Conservation (phyloP, 2,888 invertebrate genomes). For the Machimus rusticus region DNA sequence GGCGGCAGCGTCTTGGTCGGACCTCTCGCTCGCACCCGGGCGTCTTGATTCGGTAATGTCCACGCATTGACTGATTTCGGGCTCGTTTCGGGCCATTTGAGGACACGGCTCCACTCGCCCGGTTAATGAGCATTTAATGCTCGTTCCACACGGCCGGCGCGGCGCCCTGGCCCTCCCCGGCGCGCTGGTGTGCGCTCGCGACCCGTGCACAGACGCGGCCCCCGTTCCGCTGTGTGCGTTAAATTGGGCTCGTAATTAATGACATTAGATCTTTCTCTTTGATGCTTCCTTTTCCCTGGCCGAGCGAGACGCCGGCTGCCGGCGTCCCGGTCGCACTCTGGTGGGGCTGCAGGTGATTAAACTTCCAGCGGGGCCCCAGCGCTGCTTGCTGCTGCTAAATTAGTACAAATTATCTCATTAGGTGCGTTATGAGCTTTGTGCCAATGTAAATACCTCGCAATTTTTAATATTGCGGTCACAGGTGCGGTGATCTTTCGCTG, state of each 20-base stretch:
- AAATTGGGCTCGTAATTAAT: constrained; percentile 53
- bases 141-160: background rate
- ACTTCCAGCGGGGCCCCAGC: background rate
- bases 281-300: constrained; percentile 13
- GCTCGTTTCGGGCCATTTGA: constrained; percentile 2
- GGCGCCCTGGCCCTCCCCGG: background rate
- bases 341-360: background rate
- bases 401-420: constrained; percentile 47
- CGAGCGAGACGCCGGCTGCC: background rate
- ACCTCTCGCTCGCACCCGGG: background rate
- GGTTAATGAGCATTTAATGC: constrained; percentile 52
- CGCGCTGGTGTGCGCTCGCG: background rate
- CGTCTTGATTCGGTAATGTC: constrained; percentile 13
- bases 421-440: constrained; percentile 13
- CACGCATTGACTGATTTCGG: constrained; percentile 32
- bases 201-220: background rate
- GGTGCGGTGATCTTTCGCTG: background rate
- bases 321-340: background rate
- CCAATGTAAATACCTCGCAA: constrained; percentile 12
- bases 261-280: constrained; percentile 47
- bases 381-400: constrained; percentile 43
- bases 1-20: background rate
- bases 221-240: constrained; percentile 50
- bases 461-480: constrained; percentile 5
- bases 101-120: constrained; percentile 47